Percentiles rank a stretch among this genome's conserved stretches.
Conservation (phyloP, 2,113 vertebrate species). For the Dasypus novemcinctus region DNA sequence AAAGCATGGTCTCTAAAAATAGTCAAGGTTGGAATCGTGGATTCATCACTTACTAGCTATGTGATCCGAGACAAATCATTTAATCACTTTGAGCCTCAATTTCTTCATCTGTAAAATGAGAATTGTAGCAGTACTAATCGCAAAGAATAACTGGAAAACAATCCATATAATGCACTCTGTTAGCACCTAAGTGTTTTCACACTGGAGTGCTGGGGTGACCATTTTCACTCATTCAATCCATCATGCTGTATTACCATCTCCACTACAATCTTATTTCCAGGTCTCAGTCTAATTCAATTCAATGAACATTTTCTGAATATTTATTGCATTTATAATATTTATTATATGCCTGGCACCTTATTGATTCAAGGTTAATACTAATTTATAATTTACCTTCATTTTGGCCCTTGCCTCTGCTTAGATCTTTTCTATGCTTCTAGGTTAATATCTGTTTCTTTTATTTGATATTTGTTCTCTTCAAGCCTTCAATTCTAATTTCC, state of each 20-base stretch:
- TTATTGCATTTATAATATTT: not conserved
- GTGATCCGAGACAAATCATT: not conserved
- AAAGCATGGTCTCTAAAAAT: not conserved
- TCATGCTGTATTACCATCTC: not conserved
- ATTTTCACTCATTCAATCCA: not conserved
- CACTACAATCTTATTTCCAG: not conserved
- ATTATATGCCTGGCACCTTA: not conserved
- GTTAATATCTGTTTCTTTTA: not conserved
- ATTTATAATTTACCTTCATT: not conserved
- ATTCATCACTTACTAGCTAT: not conserved
- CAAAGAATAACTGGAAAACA: not conserved
- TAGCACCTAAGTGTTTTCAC: slow-evolving; percentile 16
- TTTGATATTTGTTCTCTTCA: not conserved
- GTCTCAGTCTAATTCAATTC: not conserved
- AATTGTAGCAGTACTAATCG: not conserved
- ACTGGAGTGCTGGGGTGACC: not conserved
- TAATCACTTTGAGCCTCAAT: slow-evolving; percentile 11
- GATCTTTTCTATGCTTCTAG: not conserved
- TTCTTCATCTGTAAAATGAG: slow-evolving; percentile 21
- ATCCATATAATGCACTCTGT: not conserved
- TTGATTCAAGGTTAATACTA: not conserved
- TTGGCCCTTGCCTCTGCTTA: not conserved
- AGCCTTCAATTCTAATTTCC: not conserved
- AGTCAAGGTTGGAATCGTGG: not conserved
- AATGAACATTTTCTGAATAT: not conserved